Conservation (phyloP, 2,888 invertebrate species). For the Gortyna flavago region DNA sequence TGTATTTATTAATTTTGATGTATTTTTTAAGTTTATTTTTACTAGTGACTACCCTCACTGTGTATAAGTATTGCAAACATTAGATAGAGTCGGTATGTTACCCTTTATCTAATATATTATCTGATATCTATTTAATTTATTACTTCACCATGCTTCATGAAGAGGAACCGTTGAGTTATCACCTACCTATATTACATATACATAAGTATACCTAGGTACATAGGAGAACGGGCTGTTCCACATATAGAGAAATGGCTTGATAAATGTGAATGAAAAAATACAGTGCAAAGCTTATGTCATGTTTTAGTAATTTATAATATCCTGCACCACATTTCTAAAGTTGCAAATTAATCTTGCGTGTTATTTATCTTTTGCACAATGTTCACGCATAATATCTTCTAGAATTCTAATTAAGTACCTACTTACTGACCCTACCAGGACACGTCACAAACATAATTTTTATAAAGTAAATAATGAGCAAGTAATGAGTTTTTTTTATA, state of each 20-base stretch:
- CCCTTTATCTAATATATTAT: conserved; percentile 55
- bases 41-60: no score
- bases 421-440: neutral
- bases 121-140: conserved; percentile 57
- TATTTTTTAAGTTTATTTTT: no score
- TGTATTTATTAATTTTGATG: no score
- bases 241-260: conserved; percentile 18
- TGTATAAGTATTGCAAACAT: conserved; percentile 44
- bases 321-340: conserved; percentile 15
- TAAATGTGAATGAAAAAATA: conserved; percentile 21
- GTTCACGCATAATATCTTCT: neutral
- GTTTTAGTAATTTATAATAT: conserved; percentile 12
- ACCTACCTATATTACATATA: conserved; percentile 13
- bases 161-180: conserved; percentile 53
- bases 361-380: conserved; percentile 1
- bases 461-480: neutral
- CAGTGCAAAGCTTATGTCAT: conserved; percentile 9
- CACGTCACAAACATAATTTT: no score
- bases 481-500: neutral
- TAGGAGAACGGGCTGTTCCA: neutral
- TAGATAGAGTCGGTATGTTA: conserved; percentile 35
- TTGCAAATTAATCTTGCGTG: neutral
- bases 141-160: conserved; percentile 52
- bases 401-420: neutral
- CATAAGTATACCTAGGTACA: neutral